phyloP scores from a whole-genome alignment of 2,888 invertebrate genomes.

The Sesamia inferens region DNA sequence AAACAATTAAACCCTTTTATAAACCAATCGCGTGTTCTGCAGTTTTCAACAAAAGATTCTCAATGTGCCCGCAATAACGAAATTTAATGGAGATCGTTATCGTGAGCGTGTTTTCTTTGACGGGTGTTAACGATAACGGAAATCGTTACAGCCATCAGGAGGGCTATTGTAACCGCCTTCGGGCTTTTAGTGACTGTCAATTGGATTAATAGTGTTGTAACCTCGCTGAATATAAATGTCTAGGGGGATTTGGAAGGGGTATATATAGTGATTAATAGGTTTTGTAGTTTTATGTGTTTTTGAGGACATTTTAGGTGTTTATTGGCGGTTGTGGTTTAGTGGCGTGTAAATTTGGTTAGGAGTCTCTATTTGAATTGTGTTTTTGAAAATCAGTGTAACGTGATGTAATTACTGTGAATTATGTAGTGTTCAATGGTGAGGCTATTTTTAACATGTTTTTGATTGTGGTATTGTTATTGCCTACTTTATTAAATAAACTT shows the following conservation, averaged over 20 bases:
- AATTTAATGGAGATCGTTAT: conserved; percentile 62
- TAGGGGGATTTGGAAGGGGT: conserved; percentile 5
- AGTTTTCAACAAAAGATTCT: conserved; percentile 46
- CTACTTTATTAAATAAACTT: no score
- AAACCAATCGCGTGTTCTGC: conserved; percentile 40
- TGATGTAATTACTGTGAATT: conserved; percentile 15
- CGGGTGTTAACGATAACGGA: conserved; percentile 65
- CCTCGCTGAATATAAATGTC: conserved; percentile 56
- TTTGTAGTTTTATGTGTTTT: conserved; percentile 39
- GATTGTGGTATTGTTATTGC: no score
- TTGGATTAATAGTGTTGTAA: conserved; percentile 67
- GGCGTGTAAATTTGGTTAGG: conserved; percentile 23
- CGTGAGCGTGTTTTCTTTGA: conserved; percentile 61
- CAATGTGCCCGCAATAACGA: conserved; percentile 54
- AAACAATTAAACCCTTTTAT: conserved; percentile 18
- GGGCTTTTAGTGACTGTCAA: conserved; percentile 66
- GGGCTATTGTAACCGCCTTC: conserved; percentile 61
- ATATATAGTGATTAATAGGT: conserved; percentile 41
- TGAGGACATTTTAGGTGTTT: conserved; percentile 41
- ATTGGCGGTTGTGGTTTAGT: conserved; percentile 36
- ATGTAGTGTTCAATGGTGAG: conserved; percentile 4
- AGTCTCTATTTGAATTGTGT: conserved; percentile 38
- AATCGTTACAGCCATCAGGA: conserved; percentile 59
- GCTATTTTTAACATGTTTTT: conserved; percentile 3
- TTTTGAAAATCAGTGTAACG: conserved; percentile 14